Evolutionary conservation across 1,140 invertebrate species (phyloP), one percentile per base, ranked within the genome.

Genomic region (Cheumatopsyche charites): DNA sequence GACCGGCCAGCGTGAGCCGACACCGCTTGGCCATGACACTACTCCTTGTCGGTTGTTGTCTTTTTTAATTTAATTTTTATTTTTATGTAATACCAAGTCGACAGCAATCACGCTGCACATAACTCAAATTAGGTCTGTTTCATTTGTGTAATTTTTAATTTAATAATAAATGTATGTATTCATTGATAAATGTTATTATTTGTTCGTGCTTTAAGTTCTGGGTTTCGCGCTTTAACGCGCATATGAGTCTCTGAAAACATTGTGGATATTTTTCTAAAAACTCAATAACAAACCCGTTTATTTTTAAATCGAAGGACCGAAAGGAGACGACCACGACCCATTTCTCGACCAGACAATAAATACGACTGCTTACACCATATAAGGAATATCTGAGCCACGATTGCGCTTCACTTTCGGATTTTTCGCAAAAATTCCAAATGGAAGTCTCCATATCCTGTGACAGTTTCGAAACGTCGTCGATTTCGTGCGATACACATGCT

Each of bases 291-390:
- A 43, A 42, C 13, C 3, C 13, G 23, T 25, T 15, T 23, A 66
- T 21, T 47, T 12, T 49, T 55, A 19, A 45, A 43, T 17, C 66
- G 43, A 43, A 29, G 43, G 26, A 68, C 66, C 25, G 66, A 68
- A 68, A 68, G 66, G 47, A 55, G 66, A 58, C 66, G 66, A 45
- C 66, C 66, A 26, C 66, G 66, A 68, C 66, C 66, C 25, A 68
- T 68, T 55, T 68, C 36, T 36, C 9, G 9, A 26, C 17, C 21
- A 42, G 21, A 68, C 23, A 68, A 68, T 55, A 55, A 67, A 67
- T 67, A 52, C 26, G 45, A 17, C 17, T 52, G 17, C 25, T 29
- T 19, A 41, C 47, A 19, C 66, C 66, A 19, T 68, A 55, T 47
- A 68, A 7, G 66, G 66, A 36, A 55, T 52, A 63, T 9, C 6